Percentiles rank a stretch among this genome's conserved stretches.
These are phyloP conservation scores for Agonopterix alstromeriana DNA, from an alignment of 2,888 invertebrate species.

Conservation along the genomic window DNA sequence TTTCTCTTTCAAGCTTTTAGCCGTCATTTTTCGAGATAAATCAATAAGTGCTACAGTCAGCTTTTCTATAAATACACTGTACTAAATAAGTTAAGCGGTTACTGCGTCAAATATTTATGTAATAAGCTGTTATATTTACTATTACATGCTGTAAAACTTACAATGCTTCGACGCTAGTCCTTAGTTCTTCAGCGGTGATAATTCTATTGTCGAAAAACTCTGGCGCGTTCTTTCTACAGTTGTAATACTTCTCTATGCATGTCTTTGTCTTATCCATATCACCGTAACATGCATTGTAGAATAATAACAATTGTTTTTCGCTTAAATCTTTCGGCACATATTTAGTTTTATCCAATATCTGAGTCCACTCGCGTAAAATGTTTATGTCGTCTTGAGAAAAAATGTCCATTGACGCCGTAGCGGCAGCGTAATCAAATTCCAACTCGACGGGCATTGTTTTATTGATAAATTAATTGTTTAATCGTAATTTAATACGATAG, in stretches of 20 bases:
- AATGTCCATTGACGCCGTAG: slow-evolving; percentile 59
- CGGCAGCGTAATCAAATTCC: slow-evolving; percentile 59
- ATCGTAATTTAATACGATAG: slow-evolving; percentile 38
- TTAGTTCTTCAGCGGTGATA: slow-evolving; percentile 67
- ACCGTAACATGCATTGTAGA: slow-evolving; percentile 80
- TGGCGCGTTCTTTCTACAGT: slow-evolving; percentile 73
- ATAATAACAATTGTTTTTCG: slow-evolving; percentile 79
- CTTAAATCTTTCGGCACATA: slow-evolving; percentile 68
- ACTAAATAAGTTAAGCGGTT: no score
- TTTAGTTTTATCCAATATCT: slow-evolving; percentile 62
- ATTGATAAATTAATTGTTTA: slow-evolving; percentile 17
- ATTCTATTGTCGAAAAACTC: slow-evolving; percentile 80
- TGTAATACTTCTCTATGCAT: slow-evolving; percentile 81
- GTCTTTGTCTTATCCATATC: slow-evolving; percentile 74
- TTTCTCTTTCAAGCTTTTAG: no score
- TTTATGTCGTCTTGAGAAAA: slow-evolving; percentile 70
- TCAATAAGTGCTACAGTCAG: no score
- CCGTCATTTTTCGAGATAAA: no score
- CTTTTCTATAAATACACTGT: no score
- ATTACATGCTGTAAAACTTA: slow-evolving; percentile 45
- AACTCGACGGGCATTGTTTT: slow-evolving; percentile 56
- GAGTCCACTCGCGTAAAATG: slow-evolving; percentile 61
- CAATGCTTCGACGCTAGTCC: slow-evolving; percentile 63
- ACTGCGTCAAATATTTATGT: not conserved
- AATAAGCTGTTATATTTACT: not conserved